Evolutionary conservation across 2,888 invertebrate species (phyloP).

Genomic region (Heliconius aoede): DNA sequence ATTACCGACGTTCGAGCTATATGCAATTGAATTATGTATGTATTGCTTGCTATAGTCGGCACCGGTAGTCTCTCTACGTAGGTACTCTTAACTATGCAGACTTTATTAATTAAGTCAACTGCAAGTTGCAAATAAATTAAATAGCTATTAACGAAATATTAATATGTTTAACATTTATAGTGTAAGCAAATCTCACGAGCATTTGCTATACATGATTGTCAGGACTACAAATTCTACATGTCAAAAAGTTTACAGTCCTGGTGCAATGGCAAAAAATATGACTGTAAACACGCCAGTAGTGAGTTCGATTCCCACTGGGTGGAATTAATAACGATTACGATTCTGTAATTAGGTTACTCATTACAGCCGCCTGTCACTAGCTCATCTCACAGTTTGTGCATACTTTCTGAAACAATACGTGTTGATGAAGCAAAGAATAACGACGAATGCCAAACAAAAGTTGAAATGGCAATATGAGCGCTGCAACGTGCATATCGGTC

Average conservation of each 20-base stretch:
- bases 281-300: no score
- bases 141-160: not conserved
- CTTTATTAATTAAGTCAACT: slow-evolving; percentile 12
- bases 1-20: slow-evolving; percentile 42
- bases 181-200: not conserved
- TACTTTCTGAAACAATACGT: slow-evolving; percentile 42
- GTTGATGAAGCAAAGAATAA: slow-evolving; percentile 45
- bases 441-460: slow-evolving; percentile 50
- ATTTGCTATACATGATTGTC: not conserved
- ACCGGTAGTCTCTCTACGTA: slow-evolving; percentile 9
- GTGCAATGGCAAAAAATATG: no score
- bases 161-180: not conserved
- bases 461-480: slow-evolving; percentile 55
- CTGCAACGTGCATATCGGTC: slow-evolving; percentile 63
- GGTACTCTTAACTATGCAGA: slow-evolving; percentile 9
- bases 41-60: slow-evolving; percentile 4
- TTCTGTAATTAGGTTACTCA: no score
- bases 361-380: not conserved
- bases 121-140: slow-evolving; percentile 6
- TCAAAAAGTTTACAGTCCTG: not conserved
- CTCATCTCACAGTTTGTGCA: slow-evolving; percentile 26
- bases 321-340: no score
- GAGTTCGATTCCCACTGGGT: no score
- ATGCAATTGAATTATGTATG: slow-evolving; percentile 37
- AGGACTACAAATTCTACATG: not conserved